Evolutionary conservation across 2,888 invertebrate genomes (phyloP).

Genomic region (Boloria selene): DNA sequence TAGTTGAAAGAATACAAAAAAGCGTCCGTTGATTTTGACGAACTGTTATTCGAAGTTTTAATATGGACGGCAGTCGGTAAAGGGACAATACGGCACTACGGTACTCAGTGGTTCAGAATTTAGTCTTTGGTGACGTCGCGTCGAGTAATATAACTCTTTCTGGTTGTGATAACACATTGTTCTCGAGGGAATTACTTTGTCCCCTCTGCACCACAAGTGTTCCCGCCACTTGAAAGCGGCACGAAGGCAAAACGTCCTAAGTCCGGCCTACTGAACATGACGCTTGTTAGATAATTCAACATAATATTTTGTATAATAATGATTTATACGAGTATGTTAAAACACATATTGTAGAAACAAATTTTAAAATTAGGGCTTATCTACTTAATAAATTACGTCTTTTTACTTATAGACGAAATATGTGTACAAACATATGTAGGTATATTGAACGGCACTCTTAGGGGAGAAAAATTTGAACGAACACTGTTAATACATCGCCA

Average conservation of each 20-base stretch:
- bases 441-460: too few relatives aligned
- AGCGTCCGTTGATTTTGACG: conserved; percentile 18
- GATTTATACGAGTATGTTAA: too few relatives aligned
- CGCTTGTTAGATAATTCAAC: neutral
- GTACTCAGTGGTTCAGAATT: conserved; percentile 23
- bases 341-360: too few relatives aligned
- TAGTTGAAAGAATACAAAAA: conserved; percentile 13
- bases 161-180: conserved; percentile 61
- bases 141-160: conserved; percentile 46
- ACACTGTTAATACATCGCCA: neutral
- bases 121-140: conserved; percentile 38
- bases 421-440: neutral
- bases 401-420: neutral
- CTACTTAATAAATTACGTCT: neutral
- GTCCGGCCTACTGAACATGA: conserved; percentile 11
- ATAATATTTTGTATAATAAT: neutral
- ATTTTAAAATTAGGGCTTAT: too few relatives aligned
- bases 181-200: conserved; percentile 64
- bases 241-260: conserved; percentile 23
- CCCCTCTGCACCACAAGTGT: conserved; percentile 52
- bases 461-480: neutral
- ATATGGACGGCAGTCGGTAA: conserved; percentile 21
- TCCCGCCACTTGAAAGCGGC: conserved; percentile 36
- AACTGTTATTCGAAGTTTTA: conserved; percentile 15
- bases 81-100: conserved; percentile 19